phyloP scores from a whole-genome alignment of 2,888 invertebrate genomes.

The Stenurella melanura region DNA sequence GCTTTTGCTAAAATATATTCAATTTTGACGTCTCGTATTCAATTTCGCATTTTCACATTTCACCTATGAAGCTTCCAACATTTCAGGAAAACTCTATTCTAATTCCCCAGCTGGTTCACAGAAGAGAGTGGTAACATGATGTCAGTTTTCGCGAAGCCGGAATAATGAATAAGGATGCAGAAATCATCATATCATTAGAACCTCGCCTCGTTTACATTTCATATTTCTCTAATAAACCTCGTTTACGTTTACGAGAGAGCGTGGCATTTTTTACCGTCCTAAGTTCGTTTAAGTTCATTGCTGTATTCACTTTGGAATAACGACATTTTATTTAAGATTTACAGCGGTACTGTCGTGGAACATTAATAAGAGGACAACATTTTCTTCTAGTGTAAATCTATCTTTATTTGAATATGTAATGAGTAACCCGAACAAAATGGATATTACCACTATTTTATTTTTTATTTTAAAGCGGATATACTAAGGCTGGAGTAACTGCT shows the following conservation, averaged over 20 bases:
- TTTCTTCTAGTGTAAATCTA: too few relatives aligned
- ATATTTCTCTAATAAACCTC: conserved; percentile 51
- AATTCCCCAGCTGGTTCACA: conserved; percentile 4
- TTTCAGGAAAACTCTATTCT: not conserved
- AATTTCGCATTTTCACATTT: not conserved
- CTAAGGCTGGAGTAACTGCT: too few relatives aligned
- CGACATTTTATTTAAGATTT: too few relatives aligned
- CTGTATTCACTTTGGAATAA: too few relatives aligned
- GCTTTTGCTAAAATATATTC: too few relatives aligned
- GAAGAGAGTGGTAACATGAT: conserved; percentile 13
- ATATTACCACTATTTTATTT: too few relatives aligned
- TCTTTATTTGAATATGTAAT: too few relatives aligned
- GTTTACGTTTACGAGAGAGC: not conserved
- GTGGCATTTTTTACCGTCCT: not conserved
- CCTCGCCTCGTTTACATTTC: conserved; percentile 59
- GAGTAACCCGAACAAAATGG: too few relatives aligned
- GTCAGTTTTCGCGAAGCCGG: conserved; percentile 31
- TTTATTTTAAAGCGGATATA: too few relatives aligned
- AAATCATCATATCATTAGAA: conserved; percentile 60
- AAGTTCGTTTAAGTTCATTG: conserved; percentile 19
- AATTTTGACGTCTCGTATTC: too few relatives aligned
- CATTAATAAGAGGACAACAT: too few relatives aligned
- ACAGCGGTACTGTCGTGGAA: too few relatives aligned
- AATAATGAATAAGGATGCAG: conserved; percentile 59
- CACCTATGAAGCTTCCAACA: not conserved